Percentiles rank a stretch among this genome's conserved stretches.
phyloP scores from a whole-genome alignment of 2,888 invertebrate genomes.

The Caenorhabditis becei region DNA sequence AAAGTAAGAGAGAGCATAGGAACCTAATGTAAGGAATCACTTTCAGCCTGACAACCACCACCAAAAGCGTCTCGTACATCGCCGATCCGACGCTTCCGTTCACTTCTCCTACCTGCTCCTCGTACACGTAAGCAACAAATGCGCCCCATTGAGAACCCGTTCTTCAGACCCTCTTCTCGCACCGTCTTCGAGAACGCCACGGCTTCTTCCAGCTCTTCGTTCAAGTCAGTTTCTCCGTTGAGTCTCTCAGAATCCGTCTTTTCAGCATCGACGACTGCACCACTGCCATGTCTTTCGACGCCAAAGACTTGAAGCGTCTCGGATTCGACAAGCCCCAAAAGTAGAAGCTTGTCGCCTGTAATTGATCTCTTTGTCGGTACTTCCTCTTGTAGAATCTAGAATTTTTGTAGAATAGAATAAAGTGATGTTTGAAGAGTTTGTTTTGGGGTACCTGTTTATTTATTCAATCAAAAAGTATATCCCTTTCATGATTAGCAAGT shows the following conservation, averaged over 20 bases:
- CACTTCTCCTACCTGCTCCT: not conserved
- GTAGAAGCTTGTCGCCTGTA: not conserved
- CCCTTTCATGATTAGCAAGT: no score
- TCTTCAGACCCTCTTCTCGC: constrained; percentile 17
- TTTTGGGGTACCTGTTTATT: no score
- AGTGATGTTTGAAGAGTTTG: no score
- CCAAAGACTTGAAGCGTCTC: constrained; percentile 34
- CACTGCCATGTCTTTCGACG: constrained; percentile 31
- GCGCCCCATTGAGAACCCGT: not conserved
- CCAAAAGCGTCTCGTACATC: constrained; percentile 5
- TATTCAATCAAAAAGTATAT: no score
- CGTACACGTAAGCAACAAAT: not conserved
- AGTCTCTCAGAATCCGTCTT: constrained; percentile 9
- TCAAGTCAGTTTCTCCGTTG: not conserved
- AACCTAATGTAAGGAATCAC: no score
- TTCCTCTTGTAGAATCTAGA: no score
- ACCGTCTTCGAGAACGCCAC: constrained; percentile 5
- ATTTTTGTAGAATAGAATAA: no score
- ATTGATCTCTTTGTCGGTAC: no score
- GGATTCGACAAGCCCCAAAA: constrained; percentile 13
- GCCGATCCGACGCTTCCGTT: constrained; percentile 13
- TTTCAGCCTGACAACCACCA: not conserved
- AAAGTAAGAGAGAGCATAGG: constrained; percentile 18
- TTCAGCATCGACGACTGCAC: constrained; percentile 35
- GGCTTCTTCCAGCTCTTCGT: not conserved